A percentile compares a stretch with the other conserved stretches of the same genome.
Conservation (phyloP, 2,888 invertebrate species). For the Coleophora flavipennella region DNA sequence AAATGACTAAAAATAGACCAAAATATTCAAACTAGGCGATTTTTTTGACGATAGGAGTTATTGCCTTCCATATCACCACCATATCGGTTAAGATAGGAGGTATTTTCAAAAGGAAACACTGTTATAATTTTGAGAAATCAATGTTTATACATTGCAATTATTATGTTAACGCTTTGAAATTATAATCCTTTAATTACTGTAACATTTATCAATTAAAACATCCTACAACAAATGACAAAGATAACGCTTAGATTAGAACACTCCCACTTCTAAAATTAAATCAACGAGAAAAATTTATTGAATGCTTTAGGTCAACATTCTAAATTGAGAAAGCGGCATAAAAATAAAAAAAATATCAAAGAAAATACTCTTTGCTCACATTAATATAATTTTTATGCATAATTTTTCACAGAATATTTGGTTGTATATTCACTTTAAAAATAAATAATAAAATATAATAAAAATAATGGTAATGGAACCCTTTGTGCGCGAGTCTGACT, state of each 20-base stretch:
- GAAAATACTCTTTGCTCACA: too few relatives aligned
- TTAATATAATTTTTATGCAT: too few relatives aligned
- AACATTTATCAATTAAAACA: not conserved
- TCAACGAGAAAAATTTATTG: too few relatives aligned
- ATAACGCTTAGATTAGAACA: not conserved
- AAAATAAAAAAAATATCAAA: too few relatives aligned
- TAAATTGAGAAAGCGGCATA: too few relatives aligned
- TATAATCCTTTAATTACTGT: not conserved
- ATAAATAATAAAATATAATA: too few relatives aligned
- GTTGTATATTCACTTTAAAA: too few relatives aligned
- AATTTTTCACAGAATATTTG: too few relatives aligned
- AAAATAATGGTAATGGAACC: too few relatives aligned
- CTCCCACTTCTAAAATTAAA: not conserved
- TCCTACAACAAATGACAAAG: not conserved
- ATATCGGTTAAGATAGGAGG: not conserved
- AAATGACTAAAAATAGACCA: conserved; percentile 1
- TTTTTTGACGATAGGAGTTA: not conserved
- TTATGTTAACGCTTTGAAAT: not conserved
- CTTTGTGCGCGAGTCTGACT: too few relatives aligned
- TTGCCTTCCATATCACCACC: not conserved
- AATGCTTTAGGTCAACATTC: too few relatives aligned
- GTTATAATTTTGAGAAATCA: not conserved
- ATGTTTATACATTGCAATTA: not conserved
- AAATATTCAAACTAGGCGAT: not conserved
- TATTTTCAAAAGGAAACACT: not conserved